A percentile compares a stretch with the other conserved stretches of the same genome.
Conservation (phyloP, 2,113 vertebrate genomes). For the Leucopsar rothschildi region DNA sequence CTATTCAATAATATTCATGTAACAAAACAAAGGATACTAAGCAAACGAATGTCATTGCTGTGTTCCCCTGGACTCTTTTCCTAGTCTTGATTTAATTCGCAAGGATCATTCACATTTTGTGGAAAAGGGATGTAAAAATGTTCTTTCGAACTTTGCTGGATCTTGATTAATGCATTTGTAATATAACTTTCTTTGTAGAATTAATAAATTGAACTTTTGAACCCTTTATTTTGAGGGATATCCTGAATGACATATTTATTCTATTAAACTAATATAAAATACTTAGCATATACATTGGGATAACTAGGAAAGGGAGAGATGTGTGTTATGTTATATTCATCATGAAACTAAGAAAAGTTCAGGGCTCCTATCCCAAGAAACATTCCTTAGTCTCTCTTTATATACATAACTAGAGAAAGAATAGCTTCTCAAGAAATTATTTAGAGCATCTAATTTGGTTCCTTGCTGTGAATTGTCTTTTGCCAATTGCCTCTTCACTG, state of each 20-base stretch:
- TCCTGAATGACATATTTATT: not conserved
- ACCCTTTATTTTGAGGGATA: not conserved
- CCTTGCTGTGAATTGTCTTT: not conserved
- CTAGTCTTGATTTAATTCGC: not conserved
- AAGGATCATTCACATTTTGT: not conserved
- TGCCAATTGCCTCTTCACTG: not conserved
- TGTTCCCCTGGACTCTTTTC: not conserved
- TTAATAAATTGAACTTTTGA: not conserved
- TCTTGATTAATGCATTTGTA: not conserved
- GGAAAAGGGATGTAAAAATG: not conserved
- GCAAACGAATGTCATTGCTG: not conserved
- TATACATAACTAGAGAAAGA: not conserved
- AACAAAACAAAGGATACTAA: not conserved
- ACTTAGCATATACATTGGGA: not conserved
- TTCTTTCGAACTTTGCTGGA: fast-evolving
- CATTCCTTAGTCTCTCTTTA: not conserved
- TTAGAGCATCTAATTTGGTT: not conserved
- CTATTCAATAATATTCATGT: not conserved
- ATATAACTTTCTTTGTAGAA: not conserved
- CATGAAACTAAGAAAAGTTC: not conserved
- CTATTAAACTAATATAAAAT: not conserved
- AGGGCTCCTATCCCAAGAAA: not conserved
- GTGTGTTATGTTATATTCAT: fast-evolving
- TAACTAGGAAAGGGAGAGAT: not conserved
- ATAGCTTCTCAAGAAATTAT: not conserved